Evolutionary conservation across 2,113 vertebrate genomes (phyloP).

Genomic region (Regulus satrapa): DNA sequence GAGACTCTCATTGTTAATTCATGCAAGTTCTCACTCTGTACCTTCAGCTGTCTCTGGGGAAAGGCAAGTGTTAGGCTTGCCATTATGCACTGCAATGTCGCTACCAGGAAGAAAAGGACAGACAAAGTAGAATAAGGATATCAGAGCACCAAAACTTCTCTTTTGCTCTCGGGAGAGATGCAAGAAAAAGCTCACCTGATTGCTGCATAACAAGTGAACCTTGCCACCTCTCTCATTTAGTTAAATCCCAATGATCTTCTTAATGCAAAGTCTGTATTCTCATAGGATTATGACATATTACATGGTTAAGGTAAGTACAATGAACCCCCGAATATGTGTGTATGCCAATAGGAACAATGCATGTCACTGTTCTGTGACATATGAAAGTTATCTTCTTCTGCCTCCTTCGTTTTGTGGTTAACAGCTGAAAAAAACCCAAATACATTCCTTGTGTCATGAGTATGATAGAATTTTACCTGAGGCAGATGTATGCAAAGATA

Average conservation of each 20-base stretch:
- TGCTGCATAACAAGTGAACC: neutral
- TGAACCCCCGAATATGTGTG: neutral
- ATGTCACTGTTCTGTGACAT: neutral
- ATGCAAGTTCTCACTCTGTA: neutral
- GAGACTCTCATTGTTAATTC: neutral
- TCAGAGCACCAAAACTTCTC: neutral
- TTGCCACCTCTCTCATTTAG: neutral
- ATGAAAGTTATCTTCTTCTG: neutral
- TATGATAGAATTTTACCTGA: slow-evolving; percentile 6
- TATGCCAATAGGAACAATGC: neutral
- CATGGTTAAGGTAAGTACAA: neutral
- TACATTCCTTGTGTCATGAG: neutral
- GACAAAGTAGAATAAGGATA: neutral
- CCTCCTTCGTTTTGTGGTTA: neutral
- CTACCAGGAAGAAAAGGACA: neutral
- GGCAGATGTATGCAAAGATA: neutral
- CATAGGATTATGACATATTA: neutral
- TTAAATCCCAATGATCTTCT: neutral
- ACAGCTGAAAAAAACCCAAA: neutral
- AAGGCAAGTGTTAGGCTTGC: neutral
- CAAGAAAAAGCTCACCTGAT: neutral
- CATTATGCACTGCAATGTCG: neutral
- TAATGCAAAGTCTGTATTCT: neutral
- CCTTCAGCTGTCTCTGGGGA: fast-evolving
- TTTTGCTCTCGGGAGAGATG: neutral